Evolutionary conservation across 2,797 vertebrate species (phyloP).

Genomic region (Anguilla obscura): DNA sequence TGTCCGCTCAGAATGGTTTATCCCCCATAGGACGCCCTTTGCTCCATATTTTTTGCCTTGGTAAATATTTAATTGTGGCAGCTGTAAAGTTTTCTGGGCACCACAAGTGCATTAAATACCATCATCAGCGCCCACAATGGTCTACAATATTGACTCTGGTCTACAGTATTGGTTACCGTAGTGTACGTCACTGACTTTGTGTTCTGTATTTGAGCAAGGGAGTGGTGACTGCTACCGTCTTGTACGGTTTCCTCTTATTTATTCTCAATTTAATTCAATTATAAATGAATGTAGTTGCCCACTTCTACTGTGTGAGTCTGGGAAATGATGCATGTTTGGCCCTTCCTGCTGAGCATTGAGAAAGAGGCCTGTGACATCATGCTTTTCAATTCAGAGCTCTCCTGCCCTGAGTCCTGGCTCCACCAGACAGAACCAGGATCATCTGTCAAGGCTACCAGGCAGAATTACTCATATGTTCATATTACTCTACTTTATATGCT

Average conservation of each 20-base stretch:
- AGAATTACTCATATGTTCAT: background rate
- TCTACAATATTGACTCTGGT: background rate
- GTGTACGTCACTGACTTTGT: background rate
- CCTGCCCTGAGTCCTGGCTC: background rate
- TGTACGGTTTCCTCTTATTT: background rate
- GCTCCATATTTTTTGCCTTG: background rate
- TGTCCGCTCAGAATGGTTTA: background rate
- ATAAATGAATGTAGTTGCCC: background rate
- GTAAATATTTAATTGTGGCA: background rate
- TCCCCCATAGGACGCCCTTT: background rate
- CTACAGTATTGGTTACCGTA: background rate
- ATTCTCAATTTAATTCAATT: background rate
- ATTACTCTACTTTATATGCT: background rate
- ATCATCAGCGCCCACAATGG: background rate
- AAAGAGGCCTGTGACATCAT: background rate
- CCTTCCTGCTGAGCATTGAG: background rate
- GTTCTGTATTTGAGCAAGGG: background rate
- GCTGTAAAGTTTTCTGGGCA: background rate
- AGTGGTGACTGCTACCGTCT: background rate
- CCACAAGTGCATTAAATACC: background rate
- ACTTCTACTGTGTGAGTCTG: background rate
- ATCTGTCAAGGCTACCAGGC: background rate
- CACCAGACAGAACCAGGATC: background rate
- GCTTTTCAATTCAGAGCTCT: background rate
- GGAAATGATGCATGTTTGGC: background rate